A percentile compares a stretch with the other conserved stretches of the same genome.
phyloP scores from a whole-genome alignment of 2,888 invertebrate genomes.

The Unio pictorum region DNA sequence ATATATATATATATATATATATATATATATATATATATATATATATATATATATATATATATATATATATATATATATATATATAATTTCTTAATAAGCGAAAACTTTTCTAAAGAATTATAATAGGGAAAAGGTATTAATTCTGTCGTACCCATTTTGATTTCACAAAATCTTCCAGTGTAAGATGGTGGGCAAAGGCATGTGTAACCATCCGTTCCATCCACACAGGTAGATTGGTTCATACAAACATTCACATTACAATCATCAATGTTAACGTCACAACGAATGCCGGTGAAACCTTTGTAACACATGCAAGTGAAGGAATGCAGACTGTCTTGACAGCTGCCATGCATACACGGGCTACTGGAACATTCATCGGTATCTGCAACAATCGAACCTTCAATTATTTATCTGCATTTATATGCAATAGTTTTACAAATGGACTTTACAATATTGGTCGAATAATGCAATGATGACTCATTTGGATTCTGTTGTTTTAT shows the following conservation, averaged over 20 bases:
- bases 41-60: no score
- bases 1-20: no score
- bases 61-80: no score
- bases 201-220: conserved; percentile 10
- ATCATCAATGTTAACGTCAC: conserved; percentile 23
- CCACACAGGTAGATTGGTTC: conserved; percentile 15
- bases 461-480: no score
- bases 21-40: no score
- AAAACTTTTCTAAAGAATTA: background rate
- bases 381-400: conserved; percentile 2
- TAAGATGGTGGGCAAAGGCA: conserved; percentile 11
- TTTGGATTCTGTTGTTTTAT: no score
- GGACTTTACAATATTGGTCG: no score
- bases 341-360: conserved; percentile 13
- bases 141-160: background rate
- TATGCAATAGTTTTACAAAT: no score
- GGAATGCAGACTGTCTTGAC: conserved; percentile 5
- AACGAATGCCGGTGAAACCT: conserved; percentile 17
- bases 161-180: conserved; percentile 18
- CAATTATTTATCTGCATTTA: no score
- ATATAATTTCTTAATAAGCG: no score
- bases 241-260: conserved; percentile 15
- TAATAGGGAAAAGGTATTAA: conserved; percentile 6
- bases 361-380: conserved; percentile 13
- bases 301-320: conserved; percentile 14